These are phyloP conservation scores for Drosophila picticornis DNA, from an alignment of 2,888 invertebrate species.

Conservation along the genomic window DNA sequence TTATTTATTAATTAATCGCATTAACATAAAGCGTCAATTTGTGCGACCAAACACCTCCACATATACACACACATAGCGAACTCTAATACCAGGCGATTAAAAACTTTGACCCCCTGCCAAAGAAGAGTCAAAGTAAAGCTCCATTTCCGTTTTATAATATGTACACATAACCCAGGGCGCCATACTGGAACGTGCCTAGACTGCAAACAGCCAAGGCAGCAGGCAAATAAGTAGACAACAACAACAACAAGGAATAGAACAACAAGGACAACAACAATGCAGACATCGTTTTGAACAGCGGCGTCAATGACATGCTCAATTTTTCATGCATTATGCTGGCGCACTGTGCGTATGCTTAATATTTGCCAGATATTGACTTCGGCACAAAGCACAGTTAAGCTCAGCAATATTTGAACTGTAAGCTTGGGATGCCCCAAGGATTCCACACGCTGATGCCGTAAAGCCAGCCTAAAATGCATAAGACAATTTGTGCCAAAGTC, in stretches of 20 bases:
- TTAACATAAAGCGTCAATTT: constrained; percentile 78
- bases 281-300: constrained; percentile 33
- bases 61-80: background rate
- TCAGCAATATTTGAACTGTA: constrained; percentile 70
- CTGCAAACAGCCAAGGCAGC: constrained; percentile 53
- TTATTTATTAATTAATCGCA: constrained; percentile 79
- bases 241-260: constrained; percentile 1
- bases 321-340: constrained; percentile 76
- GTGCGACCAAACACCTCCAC: constrained; percentile 35
- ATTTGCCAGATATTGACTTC: constrained; percentile 69
- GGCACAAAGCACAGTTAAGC: constrained; percentile 74
- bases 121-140: constrained; percentile 30
- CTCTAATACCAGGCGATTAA: constrained; percentile 66
- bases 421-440: constrained; percentile 4
- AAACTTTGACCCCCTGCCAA: constrained; percentile 57
- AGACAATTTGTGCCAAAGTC: constrained; percentile 72
- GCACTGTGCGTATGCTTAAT: constrained; percentile 69
- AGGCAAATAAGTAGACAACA: constrained; percentile 4
- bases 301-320: constrained; percentile 79
- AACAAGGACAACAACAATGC: constrained; percentile 15
- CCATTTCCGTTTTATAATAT: constrained; percentile 55
- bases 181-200: constrained; percentile 71
- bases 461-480: constrained; percentile 67
- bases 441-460: constrained; percentile 37
- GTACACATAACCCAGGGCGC: constrained; percentile 46